Evolutionary conservation across 2,888 invertebrate species (phyloP), one percentile per base, ranked within the genome.

Genomic region (Cecidostiba fungosa): DNA sequence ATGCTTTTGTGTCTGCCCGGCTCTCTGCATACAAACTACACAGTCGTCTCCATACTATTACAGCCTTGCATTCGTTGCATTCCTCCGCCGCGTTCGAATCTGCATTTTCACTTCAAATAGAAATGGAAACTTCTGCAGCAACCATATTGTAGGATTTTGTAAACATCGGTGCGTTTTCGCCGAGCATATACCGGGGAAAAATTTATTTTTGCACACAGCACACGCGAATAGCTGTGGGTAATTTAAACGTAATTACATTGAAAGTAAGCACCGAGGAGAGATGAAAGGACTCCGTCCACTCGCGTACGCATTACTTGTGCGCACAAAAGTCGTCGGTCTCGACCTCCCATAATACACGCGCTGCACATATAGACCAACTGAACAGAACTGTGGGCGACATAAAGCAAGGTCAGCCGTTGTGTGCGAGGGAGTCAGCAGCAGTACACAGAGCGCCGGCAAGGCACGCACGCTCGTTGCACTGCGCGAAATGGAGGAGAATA

Each of bases 401-500:
- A 77, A 80, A 82, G 86, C 88, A 88, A 89, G 90, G 89, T 86
- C 88, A 89, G 39, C 84, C 66, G 84, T 50, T 83, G 77, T 69
- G 87, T 87, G 88, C 87, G 86, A 84, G 85, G 87, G 85, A 84
- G 83, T 85, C 80, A 86, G 84, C 73, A 85, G n/a, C n/a, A n/a
- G n/a, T n/a, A n/a, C n/a, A n/a, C n/a, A n/a, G n/a, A n/a, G n/a
- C n/a, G n/a, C n/a, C n/a, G n/a, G n/a, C n/a, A n/a, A n/a, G n/a
- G n/a, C 43, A 76, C 29, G 84, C 74, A 62, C 43, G 32, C 69
- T 14, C 29, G 69, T 16, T 12, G 26, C 19, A 19, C 4, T 3
- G 54, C 54, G n/a, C 54, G n/a, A 19, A 4, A 54, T 14, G 78
- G 70, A 78, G 47, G 47, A 16, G 23, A 3, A 19, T 3, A 72